Conservation (phyloP, 2,113 vertebrate species). For the Coryphaenoides rupestris region DNA sequence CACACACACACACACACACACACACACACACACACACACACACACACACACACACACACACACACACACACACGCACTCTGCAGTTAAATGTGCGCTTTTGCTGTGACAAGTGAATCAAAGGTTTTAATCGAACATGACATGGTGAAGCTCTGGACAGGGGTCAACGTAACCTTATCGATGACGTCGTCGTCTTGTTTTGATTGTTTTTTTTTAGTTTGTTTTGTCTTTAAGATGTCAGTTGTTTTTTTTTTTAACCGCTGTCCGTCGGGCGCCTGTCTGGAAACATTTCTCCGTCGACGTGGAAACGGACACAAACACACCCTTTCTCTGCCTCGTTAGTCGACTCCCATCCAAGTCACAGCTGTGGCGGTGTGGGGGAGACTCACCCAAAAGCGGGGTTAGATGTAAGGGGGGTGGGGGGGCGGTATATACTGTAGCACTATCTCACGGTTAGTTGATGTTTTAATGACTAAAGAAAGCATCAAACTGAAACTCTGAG, state of each 20-base stretch:
- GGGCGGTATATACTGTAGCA: too few species aligned
- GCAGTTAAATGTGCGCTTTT: too few species aligned
- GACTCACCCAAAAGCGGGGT: not conserved
- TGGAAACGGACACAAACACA: constrained; percentile 26
- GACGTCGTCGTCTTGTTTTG: not conserved
- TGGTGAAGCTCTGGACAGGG: constrained; percentile 45
- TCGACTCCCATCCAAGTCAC: constrained; percentile 3
- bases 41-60: too few species aligned
- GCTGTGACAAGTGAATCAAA: too few species aligned
- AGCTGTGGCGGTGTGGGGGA: constrained; percentile 3
- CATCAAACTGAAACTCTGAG: not conserved
- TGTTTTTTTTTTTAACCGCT: constrained; percentile 4
- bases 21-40: too few species aligned
- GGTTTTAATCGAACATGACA: constrained; percentile 8
- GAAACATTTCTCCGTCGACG: not conserved
- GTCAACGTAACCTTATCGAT: too few species aligned
- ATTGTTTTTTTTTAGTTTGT: too few species aligned
- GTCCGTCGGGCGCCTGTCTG: not conserved
- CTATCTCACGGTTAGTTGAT: not conserved
- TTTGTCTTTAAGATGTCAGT: not conserved
- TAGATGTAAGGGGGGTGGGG: not conserved
- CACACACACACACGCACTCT: too few species aligned
- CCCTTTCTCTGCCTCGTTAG: constrained; percentile 10
- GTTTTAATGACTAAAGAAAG: not conserved
- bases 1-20: too few species aligned